A percentile compares a stretch with the other conserved stretches of the same genome.
Evolutionary conservation across 1,140 invertebrate genomes (phyloP).

Genomic region (Hetaerina americana): DNA sequence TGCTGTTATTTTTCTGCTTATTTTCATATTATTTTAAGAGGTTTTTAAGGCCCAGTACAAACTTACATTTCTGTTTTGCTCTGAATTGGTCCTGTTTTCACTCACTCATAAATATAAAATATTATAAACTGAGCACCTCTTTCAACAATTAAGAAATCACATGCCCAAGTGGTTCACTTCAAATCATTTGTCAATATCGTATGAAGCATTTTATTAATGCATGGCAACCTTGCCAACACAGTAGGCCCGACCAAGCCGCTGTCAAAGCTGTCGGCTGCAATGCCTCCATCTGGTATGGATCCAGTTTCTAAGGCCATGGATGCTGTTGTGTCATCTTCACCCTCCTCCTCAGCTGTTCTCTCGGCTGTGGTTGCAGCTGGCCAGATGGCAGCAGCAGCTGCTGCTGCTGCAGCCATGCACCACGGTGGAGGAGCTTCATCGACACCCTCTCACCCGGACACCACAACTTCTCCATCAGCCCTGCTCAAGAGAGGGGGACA

Average conservation of each 20-base stretch:
- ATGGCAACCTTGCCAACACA: neutral
- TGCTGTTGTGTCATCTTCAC: neutral
- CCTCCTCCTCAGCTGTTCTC: constrained; percentile 14
- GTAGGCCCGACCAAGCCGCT: neutral
- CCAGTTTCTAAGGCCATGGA: neutral
- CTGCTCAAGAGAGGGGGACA: neutral
- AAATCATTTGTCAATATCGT: too few relatives aligned
- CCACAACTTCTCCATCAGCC: neutral
- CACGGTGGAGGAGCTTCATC: neutral
- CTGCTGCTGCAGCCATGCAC: constrained; percentile 2
- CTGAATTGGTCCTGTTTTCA: too few relatives aligned
- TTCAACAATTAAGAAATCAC: too few relatives aligned
- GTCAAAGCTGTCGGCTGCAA: neutral
- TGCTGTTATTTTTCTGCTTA: too few relatives aligned
- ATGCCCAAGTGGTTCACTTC: too few relatives aligned
- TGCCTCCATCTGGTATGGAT: neutral
- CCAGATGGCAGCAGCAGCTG: neutral
- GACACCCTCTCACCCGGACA: neutral
- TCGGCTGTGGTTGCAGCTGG: neutral
- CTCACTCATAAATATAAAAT: too few relatives aligned
- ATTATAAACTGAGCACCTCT: too few relatives aligned
- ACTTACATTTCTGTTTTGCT: too few relatives aligned
- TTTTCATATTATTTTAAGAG: too few relatives aligned
- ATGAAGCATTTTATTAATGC: neutral
- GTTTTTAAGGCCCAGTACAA: too few relatives aligned